Evolutionary conservation across 2,113 vertebrate genomes (phyloP), one percentile per base, ranked within the genome.

Genomic region (Pelvicachromis taeniatus): DNA sequence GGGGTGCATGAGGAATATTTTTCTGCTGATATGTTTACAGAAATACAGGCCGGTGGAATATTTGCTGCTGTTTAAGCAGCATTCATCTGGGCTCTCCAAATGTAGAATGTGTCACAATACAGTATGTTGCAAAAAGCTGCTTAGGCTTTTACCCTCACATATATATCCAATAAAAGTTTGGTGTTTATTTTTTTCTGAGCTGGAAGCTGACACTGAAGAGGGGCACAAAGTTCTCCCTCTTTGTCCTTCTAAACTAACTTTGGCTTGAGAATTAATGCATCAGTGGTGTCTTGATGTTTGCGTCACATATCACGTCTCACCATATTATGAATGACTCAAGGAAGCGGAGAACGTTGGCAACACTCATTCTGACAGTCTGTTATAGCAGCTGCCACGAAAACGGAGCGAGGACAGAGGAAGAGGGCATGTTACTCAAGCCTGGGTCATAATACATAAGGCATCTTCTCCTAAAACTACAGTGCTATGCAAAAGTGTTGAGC

Each of bases 1-100:
- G 70, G 78, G 75, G 87, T 88, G 73, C 85, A 82, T 84, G 42
- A 84, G 56, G 88, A 90, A 90, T 82, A 86, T 89, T 85, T 89
- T 85, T 84, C 31, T 81, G 70, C 68, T 81, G 77, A 85, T 80
- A 81, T 90, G 78, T 92, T 91, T 88, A 80, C 80, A 85, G 61
- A 85, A 86, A 90, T 61, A 68, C 87, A 45, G 61, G 78, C 77
- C 23, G 12, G 68, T 77, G 79, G 81, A 75, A 85, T 79, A 50
- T n/a, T 85, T 84, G 70, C 85, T 84, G 38, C 87, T 78, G 81
- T 63, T 86, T 84, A 23, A 77, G 56, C 35, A 17, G 58, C 61
- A 68, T 77, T 79, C 42, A 23, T n/a, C 12, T 16, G 1, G 55
- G 58, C 53, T 45, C 55, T 52, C 9, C 5, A 45, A 50, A 80